phyloP scores from a whole-genome alignment of 2,113 vertebrate species.

The Seriola dumerili region DNA sequence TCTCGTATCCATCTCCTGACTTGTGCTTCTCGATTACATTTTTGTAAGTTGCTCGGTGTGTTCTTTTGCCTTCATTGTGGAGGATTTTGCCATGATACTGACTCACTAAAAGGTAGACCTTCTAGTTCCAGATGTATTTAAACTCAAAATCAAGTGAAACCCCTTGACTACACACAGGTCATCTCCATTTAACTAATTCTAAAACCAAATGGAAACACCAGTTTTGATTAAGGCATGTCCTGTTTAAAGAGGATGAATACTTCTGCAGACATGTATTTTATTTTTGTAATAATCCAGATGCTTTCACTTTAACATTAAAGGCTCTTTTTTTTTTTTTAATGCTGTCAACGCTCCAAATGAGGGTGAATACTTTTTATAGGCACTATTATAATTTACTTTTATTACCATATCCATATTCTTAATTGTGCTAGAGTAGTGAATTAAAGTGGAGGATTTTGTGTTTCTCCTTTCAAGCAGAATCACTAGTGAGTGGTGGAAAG shows the following conservation, averaged over 20 bases:
- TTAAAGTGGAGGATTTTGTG: background rate
- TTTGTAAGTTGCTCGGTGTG: background rate
- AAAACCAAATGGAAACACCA: background rate
- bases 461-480: slow-evolving; percentile 25
- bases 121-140: background rate
- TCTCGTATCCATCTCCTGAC: background rate
- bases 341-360: background rate
- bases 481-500: background rate
- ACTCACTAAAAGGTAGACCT: background rate
- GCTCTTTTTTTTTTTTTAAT: background rate
- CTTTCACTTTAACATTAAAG: background rate
- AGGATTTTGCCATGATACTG: background rate
- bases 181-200: background rate
- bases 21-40: background rate
- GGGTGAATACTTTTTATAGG: background rate
- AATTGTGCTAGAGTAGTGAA: background rate
- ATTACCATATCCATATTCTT: background rate
- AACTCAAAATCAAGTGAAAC: background rate
- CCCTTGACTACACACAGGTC: background rate
- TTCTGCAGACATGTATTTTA: background rate
- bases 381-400: background rate
- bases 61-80: background rate
- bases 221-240: background rate
- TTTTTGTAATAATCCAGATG: background rate
- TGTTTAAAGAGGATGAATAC: background rate